Evolutionary conservation across 2,113 vertebrate genomes (phyloP).

Genomic region (Peromyscus polionotus): DNA sequence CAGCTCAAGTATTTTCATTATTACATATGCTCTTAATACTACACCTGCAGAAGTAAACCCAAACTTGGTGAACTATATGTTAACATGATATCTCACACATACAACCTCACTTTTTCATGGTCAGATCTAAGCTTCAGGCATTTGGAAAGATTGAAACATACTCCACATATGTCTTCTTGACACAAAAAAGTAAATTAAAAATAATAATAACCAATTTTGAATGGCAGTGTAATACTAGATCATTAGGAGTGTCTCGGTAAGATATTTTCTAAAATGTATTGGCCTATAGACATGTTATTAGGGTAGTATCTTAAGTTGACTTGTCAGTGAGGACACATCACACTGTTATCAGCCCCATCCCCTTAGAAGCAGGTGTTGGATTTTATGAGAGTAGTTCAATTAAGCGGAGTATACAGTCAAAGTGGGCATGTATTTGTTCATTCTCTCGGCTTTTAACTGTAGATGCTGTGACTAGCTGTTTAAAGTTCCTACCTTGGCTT

Average conservation of each 20-base stretch:
- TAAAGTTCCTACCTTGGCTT: not conserved
- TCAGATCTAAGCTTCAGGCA: not conserved
- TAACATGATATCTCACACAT: not conserved
- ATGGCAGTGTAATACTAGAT: not conserved
- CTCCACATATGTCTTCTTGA: not conserved
- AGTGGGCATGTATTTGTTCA: not conserved
- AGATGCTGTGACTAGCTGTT: not conserved
- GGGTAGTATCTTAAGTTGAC: too few relatives aligned
- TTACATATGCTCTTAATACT: conserved; percentile 5
- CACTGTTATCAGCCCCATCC: not conserved
- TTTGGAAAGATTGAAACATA: not conserved
- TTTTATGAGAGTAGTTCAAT: not conserved
- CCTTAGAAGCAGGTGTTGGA: not conserved
- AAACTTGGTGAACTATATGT: conserved; percentile 23
- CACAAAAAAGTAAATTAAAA: not conserved
- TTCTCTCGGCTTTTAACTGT: not conserved
- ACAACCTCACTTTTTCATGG: not conserved
- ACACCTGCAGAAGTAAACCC: not conserved
- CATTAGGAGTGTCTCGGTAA: too few relatives aligned
- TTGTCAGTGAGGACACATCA: too few relatives aligned
- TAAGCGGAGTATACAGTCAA: not conserved
- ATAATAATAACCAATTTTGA: not conserved
- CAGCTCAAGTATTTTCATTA: not conserved
- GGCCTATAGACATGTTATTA: too few relatives aligned
- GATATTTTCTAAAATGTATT: too few relatives aligned